Evolutionary conservation across 2,113 vertebrate species (phyloP).

Genomic region (Cheilinus undulatus): DNA sequence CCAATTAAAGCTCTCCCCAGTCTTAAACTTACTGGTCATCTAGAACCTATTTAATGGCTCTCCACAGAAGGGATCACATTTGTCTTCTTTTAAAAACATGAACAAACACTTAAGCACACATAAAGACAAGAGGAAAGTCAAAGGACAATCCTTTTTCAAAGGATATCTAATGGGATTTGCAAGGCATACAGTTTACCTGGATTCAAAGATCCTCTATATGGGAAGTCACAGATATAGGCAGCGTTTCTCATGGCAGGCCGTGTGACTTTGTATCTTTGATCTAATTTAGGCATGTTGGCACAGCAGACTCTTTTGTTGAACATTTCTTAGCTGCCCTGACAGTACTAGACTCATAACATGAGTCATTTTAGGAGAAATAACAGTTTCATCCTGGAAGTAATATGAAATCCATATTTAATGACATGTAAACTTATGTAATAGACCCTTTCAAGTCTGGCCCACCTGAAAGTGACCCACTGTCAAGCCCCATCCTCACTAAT

Average conservation of each 20-base stretch:
- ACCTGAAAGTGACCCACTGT: too few species aligned
- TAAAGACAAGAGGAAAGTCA: neutral
- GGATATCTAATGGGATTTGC: neutral
- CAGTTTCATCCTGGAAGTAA: neutral
- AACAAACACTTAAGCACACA: conserved; percentile 14
- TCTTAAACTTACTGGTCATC: conserved; percentile 27
- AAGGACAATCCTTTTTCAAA: neutral
- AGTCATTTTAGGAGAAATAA: neutral
- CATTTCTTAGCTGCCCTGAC: neutral
- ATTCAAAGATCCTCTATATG: neutral
- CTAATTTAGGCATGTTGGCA: neutral
- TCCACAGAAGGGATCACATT: conserved; percentile 11
- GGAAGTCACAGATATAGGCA: neutral
- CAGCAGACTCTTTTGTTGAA: neutral
- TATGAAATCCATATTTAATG: neutral
- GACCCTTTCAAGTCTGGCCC: too few species aligned
- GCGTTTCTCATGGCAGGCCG: too few species aligned
- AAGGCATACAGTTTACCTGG: neutral
- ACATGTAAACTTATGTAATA: too few species aligned
- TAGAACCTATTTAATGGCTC: conserved; percentile 27
- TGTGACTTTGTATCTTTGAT: neutral
- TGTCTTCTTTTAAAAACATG: conserved; percentile 26
- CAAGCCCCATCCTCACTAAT: too few species aligned
- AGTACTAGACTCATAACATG: neutral
- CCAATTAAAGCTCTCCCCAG: conserved; percentile 64